Conservation (phyloP, 1,140 invertebrate genomes). For the Dreissena polymorpha region DNA sequence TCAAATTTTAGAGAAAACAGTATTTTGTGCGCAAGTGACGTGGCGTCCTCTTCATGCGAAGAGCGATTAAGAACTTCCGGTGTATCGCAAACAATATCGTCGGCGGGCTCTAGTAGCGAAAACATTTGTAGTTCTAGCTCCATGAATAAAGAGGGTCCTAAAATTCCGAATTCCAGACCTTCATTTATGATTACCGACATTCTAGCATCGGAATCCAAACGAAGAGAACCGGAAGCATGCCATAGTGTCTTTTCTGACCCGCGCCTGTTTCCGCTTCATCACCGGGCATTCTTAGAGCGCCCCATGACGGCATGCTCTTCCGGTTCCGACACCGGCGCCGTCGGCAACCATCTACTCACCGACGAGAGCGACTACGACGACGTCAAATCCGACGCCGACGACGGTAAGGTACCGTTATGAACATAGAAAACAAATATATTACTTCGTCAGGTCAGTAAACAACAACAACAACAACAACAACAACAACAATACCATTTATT, state of each 20-base stretch:
- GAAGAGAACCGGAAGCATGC: constrained; percentile 12
- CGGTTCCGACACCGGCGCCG: constrained; percentile 31
- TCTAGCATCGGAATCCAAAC: constrained; percentile 27
- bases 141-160: constrained; percentile 32
- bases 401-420: too few species aligned
- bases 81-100: constrained; percentile 1
- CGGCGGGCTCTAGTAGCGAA: neutral
- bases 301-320: constrained; percentile 36
- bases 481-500: too few species aligned
- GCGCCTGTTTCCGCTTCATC: constrained; percentile 26
- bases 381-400: constrained; percentile 34
- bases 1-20: neutral
- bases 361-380: constrained; percentile 52
- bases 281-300: constrained; percentile 39
- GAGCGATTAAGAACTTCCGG: constrained; percentile 25
- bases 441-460: too few species aligned
- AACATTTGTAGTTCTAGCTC: neutral
- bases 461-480: too few species aligned
- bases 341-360: neutral
- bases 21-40: constrained; percentile 32
- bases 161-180: constrained; percentile 19
- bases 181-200: constrained; percentile 54
- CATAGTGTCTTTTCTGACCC: constrained; percentile 37
- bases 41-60: constrained; percentile 18
- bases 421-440: too few species aligned